Base-by-base conservation (phyloP, 1,140 invertebrate genomes). In the Tetramorium simillimum region DNA sequence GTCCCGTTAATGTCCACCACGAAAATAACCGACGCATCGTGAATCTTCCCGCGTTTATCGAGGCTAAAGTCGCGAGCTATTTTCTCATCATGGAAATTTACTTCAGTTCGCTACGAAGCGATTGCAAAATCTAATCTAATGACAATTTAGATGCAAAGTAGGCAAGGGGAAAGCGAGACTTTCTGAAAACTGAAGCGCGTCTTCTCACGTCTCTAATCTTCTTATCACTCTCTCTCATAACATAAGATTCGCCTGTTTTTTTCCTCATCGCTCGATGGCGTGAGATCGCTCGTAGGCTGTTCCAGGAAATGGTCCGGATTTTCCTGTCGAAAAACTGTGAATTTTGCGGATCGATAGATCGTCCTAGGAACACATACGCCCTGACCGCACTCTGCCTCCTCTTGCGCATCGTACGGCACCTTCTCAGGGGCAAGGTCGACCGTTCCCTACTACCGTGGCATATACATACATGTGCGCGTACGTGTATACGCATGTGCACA, bases 371-470 rank as follows among this genome's bases (percentile, higher is more conserved):
- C 67, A 82, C 33, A 4, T 33, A 33, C 33, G 33, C 40, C 14
- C 78, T 10, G 80, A 53, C 33, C 46, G 69, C n/a, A 21, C 51
- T 82, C 14, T 51, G 10, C 21, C 63, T 80, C 56, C 28, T 53
- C 51, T 53, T 16, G 81, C 24, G 70, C 80, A 58, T 67, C 46
- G 40, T 21, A 43, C 33, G 65, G 37, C 46, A 53, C 60, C 76
- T 89, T 75, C 56, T 87, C 90, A 91, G 53, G 90, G 90, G 85
- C 90, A 91, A 91, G 89, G 90, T 89, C 89, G 69, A 56, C 62
- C 51, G 40, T 72, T 84, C 49, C 43, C 21, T 58, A 58, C 88
- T 24, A n/a, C 56, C 53, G 67, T 51, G 46, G 12, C 58, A 16
- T 14, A 1, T 9, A 33, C 24, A 33, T 9, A 43, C 14, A 14